Base-by-base conservation (phyloP, 2,888 invertebrate species). In the Leucania comma region DNA sequence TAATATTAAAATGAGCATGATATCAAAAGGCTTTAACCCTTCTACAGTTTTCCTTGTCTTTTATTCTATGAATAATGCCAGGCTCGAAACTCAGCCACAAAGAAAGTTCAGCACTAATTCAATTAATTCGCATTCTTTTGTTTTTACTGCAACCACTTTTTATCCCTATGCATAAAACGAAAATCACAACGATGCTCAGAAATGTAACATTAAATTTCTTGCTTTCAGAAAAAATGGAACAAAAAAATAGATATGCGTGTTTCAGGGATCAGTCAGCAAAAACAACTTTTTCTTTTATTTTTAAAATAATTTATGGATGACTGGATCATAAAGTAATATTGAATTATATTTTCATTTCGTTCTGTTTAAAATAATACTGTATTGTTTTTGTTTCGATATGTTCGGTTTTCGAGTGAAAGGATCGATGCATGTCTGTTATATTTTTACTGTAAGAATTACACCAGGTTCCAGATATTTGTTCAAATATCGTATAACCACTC, bases 71-170 rank as follows among this genome's bases (percentile, higher is more conserved):
- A 77, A 75, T 67, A 75, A 57, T 76, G 35, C 38, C 57, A 57
- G 26, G 29, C 63, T 42, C 38, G 17, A 17, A 61, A 58, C 65
- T n/a, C 26, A 48, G 6, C 26, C 35, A 70, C 64, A 66, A 76
- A 78, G 65, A 59, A 61, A 69, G 53, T 67, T 68, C 59, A 76
- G 35, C 46, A 62, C 56, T 62, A 35, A 75, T 69, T 67, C 59
- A 50, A 79, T 79, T 78, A 74, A 72, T 65, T 72, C 22, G 24
- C 26, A 68, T 61, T 71, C 35, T 73, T 75, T 83, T 81, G 72
- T 81, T 57, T 60, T 56, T 26, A 68, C 22, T 74, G 60, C 71
- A 80, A 42, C 70, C 53, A 56, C 66, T 38, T 73, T 75, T 64
- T 66, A 75, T 69, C 32, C 32, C 24, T 61, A 54, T 57, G 54